phyloP scores from a whole-genome alignment of 53 echinoderm and acorn worm genomes.

The Echinometra lucunter region DNA sequence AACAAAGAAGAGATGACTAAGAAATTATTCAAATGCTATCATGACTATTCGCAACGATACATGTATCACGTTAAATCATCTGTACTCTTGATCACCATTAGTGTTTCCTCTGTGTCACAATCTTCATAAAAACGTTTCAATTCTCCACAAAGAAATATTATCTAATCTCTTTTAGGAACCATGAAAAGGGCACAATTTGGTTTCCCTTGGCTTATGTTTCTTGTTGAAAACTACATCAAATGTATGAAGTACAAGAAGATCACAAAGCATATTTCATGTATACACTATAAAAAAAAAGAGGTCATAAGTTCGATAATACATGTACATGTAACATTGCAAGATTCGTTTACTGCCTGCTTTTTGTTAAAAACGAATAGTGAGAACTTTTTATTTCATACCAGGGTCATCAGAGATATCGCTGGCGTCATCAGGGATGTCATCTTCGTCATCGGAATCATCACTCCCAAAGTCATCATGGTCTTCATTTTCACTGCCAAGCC shows the following conservation, averaged over 20 bases:
- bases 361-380: neutral
- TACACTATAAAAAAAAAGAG: no score
- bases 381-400: conserved; percentile 58
- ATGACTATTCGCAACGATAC: neutral
- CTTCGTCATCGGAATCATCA: conserved; percentile 81
- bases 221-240: neutral
- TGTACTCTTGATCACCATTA: neutral
- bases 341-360: no score
- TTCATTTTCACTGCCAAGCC: conserved; percentile 95
- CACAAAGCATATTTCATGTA: no score
- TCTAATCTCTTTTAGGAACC: neutral
- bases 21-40: neutral
- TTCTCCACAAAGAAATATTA: neutral
- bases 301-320: no score
- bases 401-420: conserved; percentile 77
- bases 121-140: no score
- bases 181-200: neutral
- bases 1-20: neutral
- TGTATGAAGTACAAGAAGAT: no score
- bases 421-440: conserved; percentile 78
- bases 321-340: no score
- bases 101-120: no score
- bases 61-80: neutral
- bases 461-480: conserved; percentile 71
- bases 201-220: no score